phyloP scores from a whole-genome alignment of 1,140 invertebrate genomes.

The Potamilus streckersoni region DNA sequence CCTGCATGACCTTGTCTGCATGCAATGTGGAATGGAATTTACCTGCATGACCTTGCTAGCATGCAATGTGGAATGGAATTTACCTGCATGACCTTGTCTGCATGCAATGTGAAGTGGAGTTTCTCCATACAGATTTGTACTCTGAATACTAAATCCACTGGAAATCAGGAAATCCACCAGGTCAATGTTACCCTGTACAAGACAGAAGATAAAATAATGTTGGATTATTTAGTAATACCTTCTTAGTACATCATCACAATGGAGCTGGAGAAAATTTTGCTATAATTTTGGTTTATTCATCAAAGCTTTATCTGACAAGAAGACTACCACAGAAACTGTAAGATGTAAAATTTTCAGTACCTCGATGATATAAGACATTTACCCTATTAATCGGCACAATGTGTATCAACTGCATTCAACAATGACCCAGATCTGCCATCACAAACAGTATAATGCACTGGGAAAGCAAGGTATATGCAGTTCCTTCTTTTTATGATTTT shows the following conservation, averaged over 20 bases:
- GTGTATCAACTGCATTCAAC: no score
- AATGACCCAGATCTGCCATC: no score
- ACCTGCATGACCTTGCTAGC: no score
- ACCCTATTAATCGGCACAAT: no score
- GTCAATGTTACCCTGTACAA: conserved; percentile 3
- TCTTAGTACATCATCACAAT: not conserved
- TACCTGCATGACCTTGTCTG: conserved; percentile 15
- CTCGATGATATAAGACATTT: no score
- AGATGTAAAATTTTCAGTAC: no score
- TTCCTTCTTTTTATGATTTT: no score
- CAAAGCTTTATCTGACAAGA: no score
- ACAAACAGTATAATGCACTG: no score
- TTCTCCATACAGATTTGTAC: conserved; percentile 26
- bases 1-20: conserved; percentile 14
- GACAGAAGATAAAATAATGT: not conserved
- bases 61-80: not conserved
- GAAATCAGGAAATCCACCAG: conserved; percentile 13
- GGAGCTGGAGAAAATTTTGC: not conserved
- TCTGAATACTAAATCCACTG: conserved; percentile 9
- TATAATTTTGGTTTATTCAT: no score
- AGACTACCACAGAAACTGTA: no score
- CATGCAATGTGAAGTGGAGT: conserved; percentile 20
- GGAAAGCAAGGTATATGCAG: no score
- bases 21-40: conserved; percentile 21
- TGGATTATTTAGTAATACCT: conserved; percentile 2